Evolutionary conservation across 2,888 invertebrate genomes (phyloP).

Genomic region (Xanthia icteritia): DNA sequence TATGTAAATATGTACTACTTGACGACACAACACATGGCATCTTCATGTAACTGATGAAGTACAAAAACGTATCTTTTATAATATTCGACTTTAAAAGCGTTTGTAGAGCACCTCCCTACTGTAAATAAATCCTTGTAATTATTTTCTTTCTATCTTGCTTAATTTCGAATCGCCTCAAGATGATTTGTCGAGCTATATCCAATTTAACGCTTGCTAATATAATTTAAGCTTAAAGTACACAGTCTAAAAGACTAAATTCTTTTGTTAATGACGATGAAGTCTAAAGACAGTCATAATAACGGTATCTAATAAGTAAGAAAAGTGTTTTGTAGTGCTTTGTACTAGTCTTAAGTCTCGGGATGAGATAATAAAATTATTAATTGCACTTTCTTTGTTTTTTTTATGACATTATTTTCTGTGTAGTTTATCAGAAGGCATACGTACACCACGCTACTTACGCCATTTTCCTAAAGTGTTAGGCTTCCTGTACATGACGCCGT

Average conservation of each 20-base stretch:
- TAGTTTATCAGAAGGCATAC: not conserved
- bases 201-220: constrained; percentile 44
- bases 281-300: constrained; percentile 54
- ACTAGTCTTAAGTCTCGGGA: constrained; percentile 70
- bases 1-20: constrained; percentile 14
- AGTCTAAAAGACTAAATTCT: constrained; percentile 67
- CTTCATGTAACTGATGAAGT: constrained; percentile 67
- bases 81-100: constrained; percentile 18
- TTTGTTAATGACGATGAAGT: constrained; percentile 45
- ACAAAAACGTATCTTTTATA: constrained; percentile 63
- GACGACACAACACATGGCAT: constrained; percentile 29
- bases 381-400: constrained; percentile 14
- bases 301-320: constrained; percentile 50
- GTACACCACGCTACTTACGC: not conserved
- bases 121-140: constrained; percentile 55
- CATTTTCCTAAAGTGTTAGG: not conserved
- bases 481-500: no score
- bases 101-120: constrained; percentile 36
- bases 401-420: not conserved
- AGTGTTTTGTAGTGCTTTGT: constrained; percentile 58
- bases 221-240: constrained; percentile 59
- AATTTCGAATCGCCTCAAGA: constrained; percentile 14
- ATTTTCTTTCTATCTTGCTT: constrained; percentile 31
- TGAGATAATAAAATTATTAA: constrained; percentile 63
- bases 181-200: constrained; percentile 24